A percentile compares a stretch with the other conserved stretches of the same genome.
These are phyloP conservation scores for Cataglyphis cursor DNA, from an alignment of 2,888 invertebrate species.

Conservation along the genomic window DNA sequence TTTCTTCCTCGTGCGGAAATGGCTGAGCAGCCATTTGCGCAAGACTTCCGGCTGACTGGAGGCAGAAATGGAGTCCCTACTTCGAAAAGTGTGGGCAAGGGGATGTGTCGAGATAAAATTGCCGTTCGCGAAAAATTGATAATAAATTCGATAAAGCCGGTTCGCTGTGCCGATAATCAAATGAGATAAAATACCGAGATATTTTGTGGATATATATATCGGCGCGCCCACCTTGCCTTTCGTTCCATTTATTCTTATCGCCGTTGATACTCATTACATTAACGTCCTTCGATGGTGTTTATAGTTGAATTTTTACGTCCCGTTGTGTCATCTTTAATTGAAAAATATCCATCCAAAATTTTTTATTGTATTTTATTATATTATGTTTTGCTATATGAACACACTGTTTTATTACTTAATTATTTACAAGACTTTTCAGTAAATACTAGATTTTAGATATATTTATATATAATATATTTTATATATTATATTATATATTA, in stretches of 20 bases:
- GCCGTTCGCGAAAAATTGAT: conserved; percentile 85
- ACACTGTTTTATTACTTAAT: not conserved
- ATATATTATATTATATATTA: too few species aligned
- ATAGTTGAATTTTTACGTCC: conserved; percentile 50
- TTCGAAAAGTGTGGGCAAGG: conserved; percentile 61
- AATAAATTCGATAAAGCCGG: conserved; percentile 85
- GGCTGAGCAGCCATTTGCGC: conserved; percentile 86
- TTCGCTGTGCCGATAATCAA: conserved; percentile 78
- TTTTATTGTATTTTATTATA: not conserved
- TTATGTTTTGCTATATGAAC: not conserved
- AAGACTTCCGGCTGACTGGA: conserved; percentile 85
- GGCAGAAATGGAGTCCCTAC: conserved; percentile 84
- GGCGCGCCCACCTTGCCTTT: conserved; percentile 51
- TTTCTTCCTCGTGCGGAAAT: conserved; percentile 85
- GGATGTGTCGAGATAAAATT: conserved; percentile 78
- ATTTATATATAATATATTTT: not conserved
- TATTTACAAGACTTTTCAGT: not conserved
- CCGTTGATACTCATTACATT: conserved; percentile 54
- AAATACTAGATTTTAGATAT: not conserved
- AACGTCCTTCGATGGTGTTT: conserved; percentile 51
- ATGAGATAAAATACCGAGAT: conserved; percentile 83
- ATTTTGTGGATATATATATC: conserved; percentile 79
- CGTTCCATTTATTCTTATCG: conserved; percentile 26
- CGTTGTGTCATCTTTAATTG: not conserved
- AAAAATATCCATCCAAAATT: not conserved